phyloP scores from a whole-genome alignment of 2,797 vertebrate species.

The Telmatherina bonti region DNA sequence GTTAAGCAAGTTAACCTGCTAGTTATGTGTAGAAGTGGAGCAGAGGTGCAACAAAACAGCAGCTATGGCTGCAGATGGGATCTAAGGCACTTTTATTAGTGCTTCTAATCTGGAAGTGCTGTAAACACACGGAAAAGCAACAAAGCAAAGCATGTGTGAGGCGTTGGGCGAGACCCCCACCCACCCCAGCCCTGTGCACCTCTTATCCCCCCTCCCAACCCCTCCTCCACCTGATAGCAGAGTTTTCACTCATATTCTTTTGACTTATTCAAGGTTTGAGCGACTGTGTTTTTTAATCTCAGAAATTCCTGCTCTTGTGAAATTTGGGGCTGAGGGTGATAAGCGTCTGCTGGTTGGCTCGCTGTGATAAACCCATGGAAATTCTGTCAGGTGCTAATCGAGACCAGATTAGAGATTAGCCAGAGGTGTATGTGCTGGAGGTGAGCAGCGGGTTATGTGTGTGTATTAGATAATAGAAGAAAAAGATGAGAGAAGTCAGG shows the following conservation, averaged over 20 bases:
- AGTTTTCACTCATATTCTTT: slow-evolving; percentile 79
- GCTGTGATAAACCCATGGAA: slow-evolving; percentile 88
- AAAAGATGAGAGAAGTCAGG: slow-evolving; percentile 60
- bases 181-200: slow-evolving; percentile 56
- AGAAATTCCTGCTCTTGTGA: slow-evolving; percentile 87
- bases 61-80: slow-evolving; percentile 9
- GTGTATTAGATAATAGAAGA: slow-evolving; percentile 49
- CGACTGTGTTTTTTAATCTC: slow-evolving; percentile 82
- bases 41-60: slow-evolving; percentile 4
- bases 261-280: slow-evolving; percentile 83
- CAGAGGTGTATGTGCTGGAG: slow-evolving; percentile 30
- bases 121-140: slow-evolving; percentile 43
- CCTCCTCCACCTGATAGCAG: slow-evolving; percentile 65
- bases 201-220: slow-evolving; percentile 62
- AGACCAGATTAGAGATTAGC: slow-evolving; percentile 86
- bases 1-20: no score
- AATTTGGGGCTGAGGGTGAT: slow-evolving; percentile 81
- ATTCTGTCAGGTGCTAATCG: slow-evolving; percentile 90
- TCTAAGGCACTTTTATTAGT: background rate
- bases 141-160: slow-evolving; percentile 31
- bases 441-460: slow-evolving; percentile 41
- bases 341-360: slow-evolving; percentile 84
- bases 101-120: slow-evolving; percentile 63
- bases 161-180: slow-evolving; percentile 56
- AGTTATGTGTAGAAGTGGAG: background rate